Evolutionary conservation across 2,113 vertebrate species (phyloP).

Genomic region (Perca flavescens): DNA sequence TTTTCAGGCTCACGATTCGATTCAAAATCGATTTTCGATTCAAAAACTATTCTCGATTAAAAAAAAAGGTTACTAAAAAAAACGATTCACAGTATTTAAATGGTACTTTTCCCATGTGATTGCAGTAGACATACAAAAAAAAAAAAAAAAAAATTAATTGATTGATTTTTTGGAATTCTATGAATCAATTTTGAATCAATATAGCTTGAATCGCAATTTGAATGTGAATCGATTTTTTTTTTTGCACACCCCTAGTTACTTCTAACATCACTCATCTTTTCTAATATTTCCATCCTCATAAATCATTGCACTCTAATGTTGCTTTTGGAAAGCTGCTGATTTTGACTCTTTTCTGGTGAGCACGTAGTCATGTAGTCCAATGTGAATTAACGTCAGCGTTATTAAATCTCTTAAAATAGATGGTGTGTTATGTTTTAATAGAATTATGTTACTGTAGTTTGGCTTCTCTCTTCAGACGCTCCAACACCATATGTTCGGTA

Average conservation of each 20-base stretch:
- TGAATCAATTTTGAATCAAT: no score
- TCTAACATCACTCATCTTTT: neutral
- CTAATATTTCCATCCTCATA: constrained; percentile 22
- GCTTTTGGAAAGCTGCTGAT: constrained; percentile 37
- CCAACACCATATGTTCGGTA: constrained; percentile 49
- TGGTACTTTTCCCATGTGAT: no score
- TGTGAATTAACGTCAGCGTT: constrained; percentile 22
- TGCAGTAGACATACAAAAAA: no score
- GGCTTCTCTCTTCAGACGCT: constrained; percentile 14
- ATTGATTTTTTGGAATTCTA: no score
- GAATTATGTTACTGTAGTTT: constrained; percentile 25
- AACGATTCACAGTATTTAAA: no score
- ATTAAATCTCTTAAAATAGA: constrained; percentile 19
- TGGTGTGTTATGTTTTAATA: neutral
- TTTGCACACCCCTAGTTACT: neutral
- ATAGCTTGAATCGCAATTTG: no score
- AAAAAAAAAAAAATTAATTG: no score
- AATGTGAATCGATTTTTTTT: no score
- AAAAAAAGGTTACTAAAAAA: no score
- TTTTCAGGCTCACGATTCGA: no score
- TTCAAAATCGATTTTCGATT: no score
- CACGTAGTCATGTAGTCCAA: neutral
- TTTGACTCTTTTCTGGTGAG: neutral
- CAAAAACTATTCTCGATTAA: no score
- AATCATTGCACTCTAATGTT: constrained; percentile 30